Base-by-base conservation (phyloP, 2,797 vertebrate genomes). In the Acanthornis magna region DNA sequence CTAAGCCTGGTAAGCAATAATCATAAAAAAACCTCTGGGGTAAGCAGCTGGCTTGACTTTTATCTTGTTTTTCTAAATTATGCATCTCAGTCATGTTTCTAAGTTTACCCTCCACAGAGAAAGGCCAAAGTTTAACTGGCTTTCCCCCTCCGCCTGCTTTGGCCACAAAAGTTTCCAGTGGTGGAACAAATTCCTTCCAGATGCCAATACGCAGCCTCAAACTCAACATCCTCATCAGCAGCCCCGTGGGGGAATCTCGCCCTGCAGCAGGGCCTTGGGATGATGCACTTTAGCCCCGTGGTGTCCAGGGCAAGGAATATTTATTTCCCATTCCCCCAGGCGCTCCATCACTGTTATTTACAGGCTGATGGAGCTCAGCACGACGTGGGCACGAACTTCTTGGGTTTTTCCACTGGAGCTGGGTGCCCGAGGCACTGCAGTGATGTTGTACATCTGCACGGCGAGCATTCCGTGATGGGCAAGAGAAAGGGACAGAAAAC, bases 31-130 rank as follows among this genome's bases (percentile, higher is more conserved):
- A 57, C 4, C 47, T 74, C 58, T 26, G 23, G 34, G 25, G 30
- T 58, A 97, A 77, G 92, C 43, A 96, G 50, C 58, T 85, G 70
- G 32, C 62, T 85, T 88, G 75, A 75, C 68, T 91, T 96, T 89
- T 92, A 83, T 89, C 93, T 95, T 85, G 66, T 57, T 74, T 93
- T 95, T 88, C 82, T 78, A 93, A 91, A 93, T 88, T 80, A 66
- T 27, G 50, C 1, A 0, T 89, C 42, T 83, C 85, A 85, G 50
- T 32, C 34, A 29, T 71, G 29, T 91, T 94, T 93, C 85, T 89
- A 95, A 92, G 73, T 95, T 95, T 90, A 91, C 25, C 8, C 21
- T 88, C 65, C 1, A 0, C 21, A 65, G 54, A 75, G 75, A 77
- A 80, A 85, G 82, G 61, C 65, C 84, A 72, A 74, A 90, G 38